phyloP scores from a whole-genome alignment of 1,140 invertebrate species.

The Onthophagus taurus region DNA sequence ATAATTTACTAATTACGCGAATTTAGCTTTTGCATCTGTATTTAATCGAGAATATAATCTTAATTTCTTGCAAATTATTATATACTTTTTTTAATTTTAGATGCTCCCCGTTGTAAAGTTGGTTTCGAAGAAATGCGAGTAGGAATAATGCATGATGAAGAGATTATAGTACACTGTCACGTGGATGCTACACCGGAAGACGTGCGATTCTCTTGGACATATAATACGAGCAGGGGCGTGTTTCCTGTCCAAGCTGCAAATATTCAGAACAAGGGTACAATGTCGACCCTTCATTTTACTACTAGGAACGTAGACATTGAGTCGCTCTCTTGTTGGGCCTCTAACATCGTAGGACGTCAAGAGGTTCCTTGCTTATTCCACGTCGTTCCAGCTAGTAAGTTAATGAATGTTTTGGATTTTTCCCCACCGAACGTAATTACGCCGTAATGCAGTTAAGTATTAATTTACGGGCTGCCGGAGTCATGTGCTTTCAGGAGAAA shows the following conservation, averaged over 20 bases:
- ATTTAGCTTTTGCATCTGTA: no score
- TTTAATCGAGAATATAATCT: no score
- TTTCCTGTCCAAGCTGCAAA: slow-evolving; percentile 49
- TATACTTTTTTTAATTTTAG: no score
- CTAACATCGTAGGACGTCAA: slow-evolving; percentile 72
- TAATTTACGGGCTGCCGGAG: neutral
- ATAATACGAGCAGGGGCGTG: slow-evolving; percentile 64
- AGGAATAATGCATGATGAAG: slow-evolving; percentile 46
- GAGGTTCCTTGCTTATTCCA: slow-evolving; percentile 70
- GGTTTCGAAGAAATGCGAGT: slow-evolving; percentile 48
- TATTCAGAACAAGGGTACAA: slow-evolving; percentile 51
- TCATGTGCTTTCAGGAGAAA: neutral
- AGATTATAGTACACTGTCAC: slow-evolving; percentile 61
- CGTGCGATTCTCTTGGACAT: slow-evolving; percentile 69
- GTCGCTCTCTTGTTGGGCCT: slow-evolving; percentile 77
- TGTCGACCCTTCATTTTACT: slow-evolving; percentile 58
- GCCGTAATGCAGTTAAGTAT: neutral
- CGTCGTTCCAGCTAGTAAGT: slow-evolving; percentile 71
- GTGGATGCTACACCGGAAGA: slow-evolving; percentile 69
- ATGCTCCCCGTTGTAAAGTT: slow-evolving; percentile 50
- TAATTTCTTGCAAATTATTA: neutral
- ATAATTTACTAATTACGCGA: no score
- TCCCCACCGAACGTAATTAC: neutral
- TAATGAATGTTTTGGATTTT: neutral
- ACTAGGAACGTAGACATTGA: slow-evolving; percentile 61